A percentile compares a stretch with the other conserved stretches of the same genome.
Evolutionary conservation across 2,113 vertebrate species (phyloP).

Genomic region (Fregata magnificens): DNA sequence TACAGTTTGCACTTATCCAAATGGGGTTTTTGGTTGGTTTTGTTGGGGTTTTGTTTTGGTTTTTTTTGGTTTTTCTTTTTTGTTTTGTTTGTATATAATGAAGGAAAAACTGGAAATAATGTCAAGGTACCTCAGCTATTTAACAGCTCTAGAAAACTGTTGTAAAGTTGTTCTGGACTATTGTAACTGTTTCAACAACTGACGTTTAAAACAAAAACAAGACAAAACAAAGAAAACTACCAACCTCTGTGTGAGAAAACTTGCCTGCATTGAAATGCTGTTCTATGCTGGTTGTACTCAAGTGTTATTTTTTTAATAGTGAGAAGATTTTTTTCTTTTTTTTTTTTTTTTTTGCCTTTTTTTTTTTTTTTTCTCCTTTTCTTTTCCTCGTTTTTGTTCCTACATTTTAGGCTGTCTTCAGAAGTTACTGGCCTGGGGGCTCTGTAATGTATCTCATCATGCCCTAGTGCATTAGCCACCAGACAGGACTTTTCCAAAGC

Average conservation of each 20-base stretch:
- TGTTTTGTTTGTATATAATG: neutral
- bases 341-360: neutral
- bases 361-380: neutral
- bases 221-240: neutral
- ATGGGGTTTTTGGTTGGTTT: neutral
- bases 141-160: slow-evolving; percentile 46
- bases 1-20: slow-evolving; percentile 54
- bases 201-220: neutral
- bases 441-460: slow-evolving; percentile 81
- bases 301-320: slow-evolving; percentile 70
- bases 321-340: slow-evolving; percentile 63
- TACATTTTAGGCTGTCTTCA: slow-evolving; percentile 85
- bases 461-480: slow-evolving; percentile 75
- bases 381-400: slow-evolving; percentile 70
- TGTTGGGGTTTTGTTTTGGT: neutral
- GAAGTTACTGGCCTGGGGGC: slow-evolving; percentile 84
- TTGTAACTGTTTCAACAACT: slow-evolving; percentile 56
- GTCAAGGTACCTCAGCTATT: slow-evolving; percentile 52
- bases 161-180: slow-evolving; percentile 54
- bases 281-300: slow-evolving; percentile 68
- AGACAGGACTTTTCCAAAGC: slow-evolving; percentile 86
- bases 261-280: slow-evolving; percentile 74
- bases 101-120: slow-evolving; percentile 51
- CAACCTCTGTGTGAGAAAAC: slow-evolving; percentile 40
- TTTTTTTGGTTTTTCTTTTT: too few species aligned